Evolutionary conservation across 1,140 invertebrate species (phyloP).

Genomic region (Drosophila quadrilineata): DNA sequence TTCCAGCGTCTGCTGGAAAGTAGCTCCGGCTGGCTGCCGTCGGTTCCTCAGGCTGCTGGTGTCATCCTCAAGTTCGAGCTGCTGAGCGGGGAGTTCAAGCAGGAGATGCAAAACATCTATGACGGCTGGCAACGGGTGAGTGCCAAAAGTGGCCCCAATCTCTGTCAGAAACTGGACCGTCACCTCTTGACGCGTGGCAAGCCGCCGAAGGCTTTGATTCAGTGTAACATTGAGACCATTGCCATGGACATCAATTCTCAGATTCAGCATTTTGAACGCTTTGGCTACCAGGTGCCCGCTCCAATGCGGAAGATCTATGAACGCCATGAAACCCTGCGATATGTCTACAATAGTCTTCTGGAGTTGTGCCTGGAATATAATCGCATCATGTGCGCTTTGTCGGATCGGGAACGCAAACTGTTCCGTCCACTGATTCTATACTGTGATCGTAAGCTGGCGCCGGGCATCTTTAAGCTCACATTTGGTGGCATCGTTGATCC

Average conservation of each 20-base stretch:
- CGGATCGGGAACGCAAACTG: constrained; percentile 83
- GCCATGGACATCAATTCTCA: constrained; percentile 68
- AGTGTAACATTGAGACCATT: constrained; percentile 88
- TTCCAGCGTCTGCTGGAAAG: constrained; percentile 38
- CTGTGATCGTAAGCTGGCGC: constrained; percentile 89
- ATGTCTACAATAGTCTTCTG: constrained; percentile 88
- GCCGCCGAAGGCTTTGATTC: constrained; percentile 85
- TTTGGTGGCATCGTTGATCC: constrained; percentile 85
- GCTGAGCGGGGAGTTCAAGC: constrained; percentile 52
- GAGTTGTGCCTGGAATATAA: constrained; percentile 91
- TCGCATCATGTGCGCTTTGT: constrained; percentile 86
- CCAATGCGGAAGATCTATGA: constrained; percentile 83
- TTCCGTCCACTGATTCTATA: constrained; percentile 84
- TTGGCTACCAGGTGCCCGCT: constrained; percentile 83
- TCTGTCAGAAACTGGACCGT: constrained; percentile 84
- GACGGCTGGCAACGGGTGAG: constrained; percentile 84
- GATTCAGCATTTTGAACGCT: constrained; percentile 82
- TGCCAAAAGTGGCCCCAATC: constrained; percentile 81
- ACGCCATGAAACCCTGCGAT: constrained; percentile 85
- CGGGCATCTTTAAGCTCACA: constrained; percentile 89
- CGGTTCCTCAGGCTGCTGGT: constrained; percentile 42
- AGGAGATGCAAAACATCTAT: constrained; percentile 72
- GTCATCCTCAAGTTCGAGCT: constrained; percentile 56
- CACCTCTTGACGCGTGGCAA: constrained; percentile 87
- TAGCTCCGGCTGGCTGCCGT: constrained; percentile 61